Conservation (phyloP, 2,113 vertebrate genomes). For the Indri indri region DNA sequence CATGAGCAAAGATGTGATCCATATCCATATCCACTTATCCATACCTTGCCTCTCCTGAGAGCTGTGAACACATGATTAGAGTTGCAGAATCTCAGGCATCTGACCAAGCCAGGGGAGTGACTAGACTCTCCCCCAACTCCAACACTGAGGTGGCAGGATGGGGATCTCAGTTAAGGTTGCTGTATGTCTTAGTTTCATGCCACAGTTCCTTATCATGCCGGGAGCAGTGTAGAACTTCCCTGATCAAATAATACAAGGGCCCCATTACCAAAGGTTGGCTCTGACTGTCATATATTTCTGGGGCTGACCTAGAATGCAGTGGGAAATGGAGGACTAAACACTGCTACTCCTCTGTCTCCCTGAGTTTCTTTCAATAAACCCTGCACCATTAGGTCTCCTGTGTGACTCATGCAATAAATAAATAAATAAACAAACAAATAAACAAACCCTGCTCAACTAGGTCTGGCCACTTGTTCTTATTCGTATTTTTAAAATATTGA, state of each 20-base stretch:
- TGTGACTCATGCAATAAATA: no score
- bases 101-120: neutral
- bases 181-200: neutral
- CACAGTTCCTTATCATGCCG: neutral
- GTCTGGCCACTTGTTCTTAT: neutral
- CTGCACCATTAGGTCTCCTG: neutral
- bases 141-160: neutral
- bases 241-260: neutral
- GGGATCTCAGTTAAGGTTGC: neutral
- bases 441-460: neutral
- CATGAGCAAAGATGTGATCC: neutral
- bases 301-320: neutral
- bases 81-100: neutral
- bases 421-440: no score
- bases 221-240: neutral
- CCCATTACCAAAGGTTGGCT: neutral
- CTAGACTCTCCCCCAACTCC: no score
- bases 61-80: neutral
- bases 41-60: neutral
- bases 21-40: no score
- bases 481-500: neutral
- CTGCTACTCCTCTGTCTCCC: neutral
- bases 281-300: neutral
- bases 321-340: neutral
- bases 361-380: neutral